A percentile compares a stretch with the other conserved stretches of the same genome.
Evolutionary conservation across 2,888 invertebrate genomes (phyloP).

Genomic region (Hyposoter dolosus): DNA sequence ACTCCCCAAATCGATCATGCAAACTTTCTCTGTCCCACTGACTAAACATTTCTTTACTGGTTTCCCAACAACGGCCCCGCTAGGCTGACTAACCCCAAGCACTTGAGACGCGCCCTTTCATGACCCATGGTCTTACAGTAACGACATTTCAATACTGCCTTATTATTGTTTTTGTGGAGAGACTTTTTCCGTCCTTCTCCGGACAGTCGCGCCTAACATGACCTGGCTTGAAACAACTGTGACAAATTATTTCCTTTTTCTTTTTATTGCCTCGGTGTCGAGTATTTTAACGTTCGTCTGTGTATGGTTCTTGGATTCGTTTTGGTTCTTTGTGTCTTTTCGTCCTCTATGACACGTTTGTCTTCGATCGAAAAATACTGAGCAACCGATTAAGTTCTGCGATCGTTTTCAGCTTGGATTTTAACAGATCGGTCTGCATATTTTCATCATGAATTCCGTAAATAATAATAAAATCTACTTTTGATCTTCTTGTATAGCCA

Average conservation of each 20-base stretch:
- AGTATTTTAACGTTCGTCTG: background rate
- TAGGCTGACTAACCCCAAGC: background rate
- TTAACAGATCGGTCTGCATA: background rate
- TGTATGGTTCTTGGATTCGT: background rate
- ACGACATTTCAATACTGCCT: slow-evolving; percentile 19
- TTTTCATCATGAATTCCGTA: slow-evolving; percentile 1
- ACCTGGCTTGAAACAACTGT: background rate
- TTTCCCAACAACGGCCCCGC: background rate
- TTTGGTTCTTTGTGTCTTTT: background rate
- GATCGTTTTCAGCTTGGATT: background rate
- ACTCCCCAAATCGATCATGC: slow-evolving; percentile 53
- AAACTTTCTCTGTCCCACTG: slow-evolving; percentile 18
- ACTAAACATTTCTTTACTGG: slow-evolving; percentile 41
- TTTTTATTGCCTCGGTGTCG: background rate
- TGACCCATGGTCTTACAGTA: slow-evolving; percentile 44
- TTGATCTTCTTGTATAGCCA: background rate
- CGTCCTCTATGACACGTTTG: background rate
- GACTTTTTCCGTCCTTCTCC: background rate
- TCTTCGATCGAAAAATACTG: slow-evolving; percentile 30
- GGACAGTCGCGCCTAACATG: slow-evolving; percentile 25
- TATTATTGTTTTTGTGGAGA: background rate
- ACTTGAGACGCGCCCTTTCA: slow-evolving; percentile 14
- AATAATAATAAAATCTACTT: background rate
- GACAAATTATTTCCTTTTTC: background rate
- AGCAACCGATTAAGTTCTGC: slow-evolving; percentile 37